phyloP scores from a whole-genome alignment of 2,888 invertebrate genomes.

The Hydropsyche betteni region DNA sequence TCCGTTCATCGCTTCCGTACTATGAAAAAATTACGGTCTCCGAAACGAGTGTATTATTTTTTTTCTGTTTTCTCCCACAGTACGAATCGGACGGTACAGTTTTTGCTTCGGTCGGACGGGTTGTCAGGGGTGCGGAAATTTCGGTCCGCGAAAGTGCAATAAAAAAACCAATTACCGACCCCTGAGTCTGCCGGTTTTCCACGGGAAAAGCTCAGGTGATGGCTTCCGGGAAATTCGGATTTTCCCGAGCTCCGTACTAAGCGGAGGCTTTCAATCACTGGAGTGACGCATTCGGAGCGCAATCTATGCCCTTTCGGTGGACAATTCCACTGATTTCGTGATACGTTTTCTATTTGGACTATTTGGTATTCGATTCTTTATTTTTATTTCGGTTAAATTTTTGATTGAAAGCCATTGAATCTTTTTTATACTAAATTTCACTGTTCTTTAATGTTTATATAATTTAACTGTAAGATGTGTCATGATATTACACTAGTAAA shows the following conservation, averaged over 20 bases:
- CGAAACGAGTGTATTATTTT: conserved; percentile 4
- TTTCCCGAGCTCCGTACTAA: not conserved
- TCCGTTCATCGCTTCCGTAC: not conserved
- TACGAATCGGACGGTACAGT: not conserved
- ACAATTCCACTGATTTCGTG: too few relatives aligned
- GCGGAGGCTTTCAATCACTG: conserved; percentile 2
- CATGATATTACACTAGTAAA: too few relatives aligned
- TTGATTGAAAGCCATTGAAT: too few relatives aligned
- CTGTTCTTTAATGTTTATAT: too few relatives aligned
- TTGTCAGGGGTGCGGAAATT: conserved; percentile 18
- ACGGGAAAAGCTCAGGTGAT: conserved; percentile 11
- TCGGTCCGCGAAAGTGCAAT: conserved; percentile 37
- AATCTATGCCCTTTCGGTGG: too few relatives aligned
- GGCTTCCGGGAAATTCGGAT: conserved; percentile 20
- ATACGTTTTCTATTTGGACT: too few relatives aligned
- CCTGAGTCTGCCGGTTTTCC: not conserved
- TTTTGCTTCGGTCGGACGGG: conserved; percentile 12
- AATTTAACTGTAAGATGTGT: too few relatives aligned
- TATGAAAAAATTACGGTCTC: too few relatives aligned
- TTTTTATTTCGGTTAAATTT: too few relatives aligned
- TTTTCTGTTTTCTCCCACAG: not conserved
- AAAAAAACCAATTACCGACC: conserved; percentile 40
- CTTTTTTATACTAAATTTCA: too few relatives aligned
- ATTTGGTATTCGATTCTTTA: too few relatives aligned
- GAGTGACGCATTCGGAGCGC: too few relatives aligned